A percentile compares a stretch with the other conserved stretches of the same genome.
phyloP scores from a whole-genome alignment of 2,113 vertebrate species.

The Poeciliopsis turrubarensis region DNA sequence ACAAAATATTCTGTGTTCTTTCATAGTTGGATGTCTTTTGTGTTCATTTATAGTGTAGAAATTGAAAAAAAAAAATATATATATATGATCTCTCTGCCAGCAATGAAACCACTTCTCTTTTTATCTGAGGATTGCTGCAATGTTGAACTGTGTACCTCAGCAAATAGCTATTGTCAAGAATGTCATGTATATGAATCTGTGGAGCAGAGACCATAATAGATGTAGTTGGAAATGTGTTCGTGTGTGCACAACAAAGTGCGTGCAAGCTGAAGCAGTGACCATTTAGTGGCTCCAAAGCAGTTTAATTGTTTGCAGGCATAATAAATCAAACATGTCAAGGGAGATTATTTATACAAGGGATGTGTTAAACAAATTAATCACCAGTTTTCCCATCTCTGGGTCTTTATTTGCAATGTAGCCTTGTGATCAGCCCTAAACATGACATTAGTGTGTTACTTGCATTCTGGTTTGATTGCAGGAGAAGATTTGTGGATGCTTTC shows the following conservation, averaged over 20 bases:
- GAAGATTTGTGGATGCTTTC: background rate
- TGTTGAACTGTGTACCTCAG: slow-evolving; percentile 55
- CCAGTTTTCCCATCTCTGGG: slow-evolving; percentile 47
- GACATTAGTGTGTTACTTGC: slow-evolving; percentile 1
- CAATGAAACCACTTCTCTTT: background rate
- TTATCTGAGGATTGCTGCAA: slow-evolving; percentile 29
- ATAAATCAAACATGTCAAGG: slow-evolving; percentile 75
- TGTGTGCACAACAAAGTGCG: slow-evolving; percentile 3
- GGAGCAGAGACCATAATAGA: slow-evolving; percentile 26
- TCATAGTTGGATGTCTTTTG: background rate
- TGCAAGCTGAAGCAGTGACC: slow-evolving; percentile 55
- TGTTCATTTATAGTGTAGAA: background rate
- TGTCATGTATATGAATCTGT: slow-evolving; percentile 43
- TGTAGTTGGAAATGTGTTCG: slow-evolving; percentile 17
- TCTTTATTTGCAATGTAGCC: slow-evolving; percentile 7
- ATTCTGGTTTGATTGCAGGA: slow-evolving; percentile 13
- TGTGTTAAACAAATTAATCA: slow-evolving; percentile 70
- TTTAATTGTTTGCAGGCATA: slow-evolving; percentile 77
- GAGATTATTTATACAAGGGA: slow-evolving; percentile 70
- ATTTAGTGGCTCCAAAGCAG: slow-evolving; percentile 46
- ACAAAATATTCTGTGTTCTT: background rate
- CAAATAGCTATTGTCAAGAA: slow-evolving; percentile 60
- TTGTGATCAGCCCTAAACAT: slow-evolving; percentile 3
- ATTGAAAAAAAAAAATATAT: background rate
- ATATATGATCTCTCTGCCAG: slow-evolving; percentile 4